Percentiles rank a stretch among this genome's conserved stretches.
phyloP scores from a whole-genome alignment of 2,888 invertebrate genomes.

The Tiliacea aurago region DNA sequence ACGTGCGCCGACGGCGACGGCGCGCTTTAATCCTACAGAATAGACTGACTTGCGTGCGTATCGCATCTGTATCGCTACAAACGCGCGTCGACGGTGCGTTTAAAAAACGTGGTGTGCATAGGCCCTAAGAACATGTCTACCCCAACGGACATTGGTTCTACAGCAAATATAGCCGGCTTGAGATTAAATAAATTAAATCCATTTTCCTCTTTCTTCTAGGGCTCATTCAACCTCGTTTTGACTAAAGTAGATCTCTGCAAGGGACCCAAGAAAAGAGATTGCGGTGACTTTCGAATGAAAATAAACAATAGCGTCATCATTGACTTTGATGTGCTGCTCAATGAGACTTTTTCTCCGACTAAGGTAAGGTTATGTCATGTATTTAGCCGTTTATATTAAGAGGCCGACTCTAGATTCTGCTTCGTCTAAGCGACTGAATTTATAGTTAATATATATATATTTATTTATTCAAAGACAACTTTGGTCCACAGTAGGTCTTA shows the following conservation, averaged over 20 bases:
- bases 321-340: background rate
- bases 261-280: slow-evolving; percentile 9
- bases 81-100: no score
- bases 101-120: no score
- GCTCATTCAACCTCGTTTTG: background rate
- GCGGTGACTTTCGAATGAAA: background rate
- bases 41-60: no score
- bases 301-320: background rate
- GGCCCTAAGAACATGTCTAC: background rate
- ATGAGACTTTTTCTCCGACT: background rate
- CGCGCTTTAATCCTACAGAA: no score
- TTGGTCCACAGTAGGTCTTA: no score
- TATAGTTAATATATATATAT: background rate
- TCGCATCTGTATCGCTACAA: no score
- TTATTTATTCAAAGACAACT: no score
- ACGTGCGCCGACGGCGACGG: no score
- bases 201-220: background rate
- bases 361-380: background rate
- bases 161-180: background rate
- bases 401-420: background rate
- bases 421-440: background rate
- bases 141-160: background rate
- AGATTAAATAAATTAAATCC: background rate
- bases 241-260: background rate
- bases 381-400: background rate